Percentiles rank a stretch among this genome's conserved stretches.
Conservation (phyloP, 2,113 vertebrate genomes). For the Halichoeres trimaculatus region DNA sequence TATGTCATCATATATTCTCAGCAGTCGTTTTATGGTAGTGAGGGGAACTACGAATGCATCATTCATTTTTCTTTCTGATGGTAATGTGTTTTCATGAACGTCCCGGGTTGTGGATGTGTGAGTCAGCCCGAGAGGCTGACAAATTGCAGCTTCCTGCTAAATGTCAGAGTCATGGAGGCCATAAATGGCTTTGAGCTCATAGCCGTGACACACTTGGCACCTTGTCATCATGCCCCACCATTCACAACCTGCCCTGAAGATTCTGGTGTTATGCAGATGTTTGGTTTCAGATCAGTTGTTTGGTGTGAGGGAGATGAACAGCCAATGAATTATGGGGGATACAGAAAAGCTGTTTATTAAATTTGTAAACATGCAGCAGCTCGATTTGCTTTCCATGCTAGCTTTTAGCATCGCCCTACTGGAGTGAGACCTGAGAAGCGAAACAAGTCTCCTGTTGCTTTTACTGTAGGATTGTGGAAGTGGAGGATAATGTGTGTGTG, state of each 20-base stretch:
- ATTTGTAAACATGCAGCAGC: neutral
- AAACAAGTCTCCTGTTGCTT: slow-evolving; percentile 54
- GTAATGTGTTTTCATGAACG: slow-evolving; percentile 68
- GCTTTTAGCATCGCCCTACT: neutral
- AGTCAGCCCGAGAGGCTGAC: slow-evolving; percentile 73
- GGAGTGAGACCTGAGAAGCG: slow-evolving; percentile 47
- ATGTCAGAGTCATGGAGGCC: slow-evolving; percentile 73
- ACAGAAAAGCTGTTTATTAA: neutral
- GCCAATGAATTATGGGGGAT: neutral
- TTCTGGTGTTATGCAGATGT: slow-evolving; percentile 50
- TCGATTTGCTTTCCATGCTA: neutral
- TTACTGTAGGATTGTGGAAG: slow-evolving; percentile 22
- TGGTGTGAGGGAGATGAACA: slow-evolving; percentile 14
- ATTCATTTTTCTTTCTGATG: slow-evolving; percentile 49
- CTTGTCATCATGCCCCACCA: slow-evolving; percentile 46
- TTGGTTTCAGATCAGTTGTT: slow-evolving; percentile 42
- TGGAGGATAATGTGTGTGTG: slow-evolving; percentile 5
- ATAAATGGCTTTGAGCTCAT: slow-evolving; percentile 72
- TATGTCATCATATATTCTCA: slow-evolving; percentile 32
- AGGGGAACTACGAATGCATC: slow-evolving; percentile 31
- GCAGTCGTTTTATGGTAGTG: slow-evolving; percentile 38
- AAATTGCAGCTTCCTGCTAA: slow-evolving; percentile 75
- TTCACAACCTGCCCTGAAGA: slow-evolving; percentile 57
- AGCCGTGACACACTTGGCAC: slow-evolving; percentile 72
- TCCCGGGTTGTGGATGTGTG: slow-evolving; percentile 68